Evolutionary conservation across 2,888 invertebrate species (phyloP), one percentile per base, ranked within the genome.

Genomic region (Craniophora ligustri): DNA sequence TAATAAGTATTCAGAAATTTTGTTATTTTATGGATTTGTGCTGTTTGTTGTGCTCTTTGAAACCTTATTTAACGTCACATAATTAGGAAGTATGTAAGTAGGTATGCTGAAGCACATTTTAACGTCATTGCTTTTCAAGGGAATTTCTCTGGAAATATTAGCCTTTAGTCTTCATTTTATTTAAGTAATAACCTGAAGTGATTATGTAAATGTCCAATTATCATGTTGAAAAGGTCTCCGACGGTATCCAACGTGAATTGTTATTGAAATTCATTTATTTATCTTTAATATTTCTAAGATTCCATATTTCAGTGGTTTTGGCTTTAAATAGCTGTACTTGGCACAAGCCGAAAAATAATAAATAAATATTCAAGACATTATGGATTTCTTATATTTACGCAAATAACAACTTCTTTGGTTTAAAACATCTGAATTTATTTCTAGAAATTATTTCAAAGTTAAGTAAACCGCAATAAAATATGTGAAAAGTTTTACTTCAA

Each of bases 61-160:
- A 65, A 48, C 10, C 11, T 47, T 54, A 62, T 54, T 60, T 38
- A 62, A 28, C 21, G 19, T 45, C 26, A 34, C 28, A 62, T 50
- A 47, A 53, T 66, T 62, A 55, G 40, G 39, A 44, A 45, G 42
- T 35, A 65, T 50, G 50, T 48, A 46, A 61, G 65, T 65, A 67
- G 47, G 19, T 48, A 30, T 19, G 19, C 23, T 41, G 40, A 45
- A 55, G 36, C 31, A 21, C 15, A 49, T 66, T 62, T 30, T 58
- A 56, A 11, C 15, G 21, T 54, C 50, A 53, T 53, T 53, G 39
- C 51, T 56, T 69, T 68, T 62, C 36, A 41, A 30, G 44, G 51
- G 16, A 68, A 35, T 35, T 65, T 66, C 40, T 62, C 42, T 16
- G 36, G 36, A 46, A 40, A 61, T 60, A 41, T 45, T 47, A 2